These are phyloP conservation scores for Corapipo altera DNA, from an alignment of 2,113 vertebrate genomes.

Conservation along the genomic window DNA sequence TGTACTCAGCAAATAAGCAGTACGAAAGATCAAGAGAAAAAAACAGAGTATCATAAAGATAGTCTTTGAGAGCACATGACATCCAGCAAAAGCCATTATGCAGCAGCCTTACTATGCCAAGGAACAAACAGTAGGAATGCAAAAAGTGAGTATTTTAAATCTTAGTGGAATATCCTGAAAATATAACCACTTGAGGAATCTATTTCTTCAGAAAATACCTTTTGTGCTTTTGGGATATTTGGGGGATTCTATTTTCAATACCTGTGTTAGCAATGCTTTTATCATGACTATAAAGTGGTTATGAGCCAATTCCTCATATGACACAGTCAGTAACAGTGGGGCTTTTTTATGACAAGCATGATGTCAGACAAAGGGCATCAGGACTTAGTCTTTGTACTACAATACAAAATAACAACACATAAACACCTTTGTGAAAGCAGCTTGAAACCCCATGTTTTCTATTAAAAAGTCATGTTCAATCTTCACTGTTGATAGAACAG, in stretches of 20 bases:
- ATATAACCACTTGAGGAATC: slow-evolving; percentile 75
- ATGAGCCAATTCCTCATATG: slow-evolving; percentile 75
- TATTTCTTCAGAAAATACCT: slow-evolving; percentile 71
- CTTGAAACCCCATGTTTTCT: slow-evolving; percentile 83
- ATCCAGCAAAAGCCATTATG: slow-evolving; percentile 20
- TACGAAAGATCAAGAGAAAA: slow-evolving; percentile 59
- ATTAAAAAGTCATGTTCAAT: slow-evolving; percentile 88
- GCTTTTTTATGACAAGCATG: slow-evolving; percentile 70
- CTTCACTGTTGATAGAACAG: slow-evolving; percentile 84
- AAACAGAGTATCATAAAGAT: slow-evolving; percentile 33
- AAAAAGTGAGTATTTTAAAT: slow-evolving; percentile 60
- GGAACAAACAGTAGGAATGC: slow-evolving; percentile 43
- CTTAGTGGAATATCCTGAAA: slow-evolving; percentile 67
- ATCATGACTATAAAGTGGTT: slow-evolving; percentile 76
- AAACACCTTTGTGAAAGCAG: slow-evolving; percentile 82
- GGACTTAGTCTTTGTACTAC: slow-evolving; percentile 77
- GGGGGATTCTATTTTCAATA: slow-evolving; percentile 69
- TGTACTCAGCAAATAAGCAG: slow-evolving; percentile 33
- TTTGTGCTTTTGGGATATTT: slow-evolving; percentile 52
- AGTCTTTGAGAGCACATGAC: slow-evolving; percentile 45
- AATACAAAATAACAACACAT: slow-evolving; percentile 82
- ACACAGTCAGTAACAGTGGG: slow-evolving; percentile 67
- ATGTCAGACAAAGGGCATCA: slow-evolving; percentile 82
- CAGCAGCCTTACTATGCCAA: neutral
- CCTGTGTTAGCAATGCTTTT: slow-evolving; percentile 67